These are phyloP conservation scores for Apogon hyalosoma DNA, from an alignment of 2,797 vertebrate species.

Conservation along the genomic window DNA sequence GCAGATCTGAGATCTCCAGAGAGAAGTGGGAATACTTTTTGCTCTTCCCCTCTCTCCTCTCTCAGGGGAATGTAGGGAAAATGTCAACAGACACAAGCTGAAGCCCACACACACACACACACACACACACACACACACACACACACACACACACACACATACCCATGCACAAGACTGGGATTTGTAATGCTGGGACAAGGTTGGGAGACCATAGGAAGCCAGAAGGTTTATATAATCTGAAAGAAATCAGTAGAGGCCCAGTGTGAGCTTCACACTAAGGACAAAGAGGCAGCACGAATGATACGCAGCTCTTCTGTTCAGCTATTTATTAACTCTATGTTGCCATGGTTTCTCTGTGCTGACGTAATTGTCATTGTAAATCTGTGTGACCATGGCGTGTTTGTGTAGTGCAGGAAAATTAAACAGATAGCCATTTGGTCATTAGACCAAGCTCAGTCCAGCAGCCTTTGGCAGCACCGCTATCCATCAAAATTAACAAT, in stretches of 20 bases:
- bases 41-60: slow-evolving; percentile 63
- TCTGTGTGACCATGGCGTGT: slow-evolving; percentile 49
- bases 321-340: slow-evolving; percentile 78
- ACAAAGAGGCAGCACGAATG: slow-evolving; percentile 48
- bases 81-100: slow-evolving; percentile 69
- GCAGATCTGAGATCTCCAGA: slow-evolving; percentile 66
- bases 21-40: slow-evolving; percentile 76
- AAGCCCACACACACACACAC: slow-evolving; percentile 15
- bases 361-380: slow-evolving; percentile 67
- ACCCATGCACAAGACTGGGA: slow-evolving; percentile 42
- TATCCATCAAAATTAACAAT: slow-evolving; percentile 66
- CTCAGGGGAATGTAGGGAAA: slow-evolving; percentile 68
- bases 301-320: slow-evolving; percentile 59
- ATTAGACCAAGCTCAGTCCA: slow-evolving; percentile 42
- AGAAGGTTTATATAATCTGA: slow-evolving; percentile 70
- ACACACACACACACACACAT: slow-evolving; percentile 1
- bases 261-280: slow-evolving; percentile 47
- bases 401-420: slow-evolving; percentile 16
- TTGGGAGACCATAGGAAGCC: slow-evolving; percentile 37
- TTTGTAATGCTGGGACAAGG: slow-evolving; percentile 49
- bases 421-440: slow-evolving; percentile 36
- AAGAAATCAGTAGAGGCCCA: slow-evolving; percentile 65
- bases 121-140: slow-evolving; percentile 11
- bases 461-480: slow-evolving; percentile 39
- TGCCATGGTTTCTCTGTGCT: slow-evolving; percentile 73